These are phyloP conservation scores for Drosophila diplacantha DNA, from an alignment of 2,888 invertebrate genomes.

Conservation along the genomic window DNA sequence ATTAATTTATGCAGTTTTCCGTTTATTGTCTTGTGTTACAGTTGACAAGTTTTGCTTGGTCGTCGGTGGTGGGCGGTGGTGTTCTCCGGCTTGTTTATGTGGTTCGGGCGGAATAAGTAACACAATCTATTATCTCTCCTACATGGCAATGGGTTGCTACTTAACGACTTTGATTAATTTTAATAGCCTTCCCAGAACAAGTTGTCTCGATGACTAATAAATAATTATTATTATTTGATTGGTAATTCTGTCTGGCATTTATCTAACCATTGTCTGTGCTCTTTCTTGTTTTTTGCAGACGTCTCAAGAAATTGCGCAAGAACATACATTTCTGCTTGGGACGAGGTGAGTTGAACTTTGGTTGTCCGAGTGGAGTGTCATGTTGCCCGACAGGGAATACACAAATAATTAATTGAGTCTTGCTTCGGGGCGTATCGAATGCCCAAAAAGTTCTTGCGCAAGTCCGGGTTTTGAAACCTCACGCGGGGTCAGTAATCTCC, in stretches of 20 bases:
- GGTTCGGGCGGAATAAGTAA: conserved; percentile 32
- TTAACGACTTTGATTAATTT: conserved; percentile 58
- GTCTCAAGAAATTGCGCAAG: conserved; percentile 54
- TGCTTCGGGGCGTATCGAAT: conserved; percentile 60
- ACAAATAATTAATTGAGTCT: conserved; percentile 59
- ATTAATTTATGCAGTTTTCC: conserved; percentile 69
- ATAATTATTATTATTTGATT: conserved; percentile 39
- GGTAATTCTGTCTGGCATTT: conserved; percentile 50
- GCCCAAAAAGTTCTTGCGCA: conserved; percentile 49
- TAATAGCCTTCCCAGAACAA: conserved; percentile 43
- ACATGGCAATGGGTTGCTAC: conserved; percentile 50
- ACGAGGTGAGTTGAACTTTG: conserved; percentile 63
- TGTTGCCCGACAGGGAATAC: conserved; percentile 26
- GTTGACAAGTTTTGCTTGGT: conserved; percentile 60
- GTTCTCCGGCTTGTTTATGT: conserved; percentile 20
- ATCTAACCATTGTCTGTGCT: conserved; percentile 38
- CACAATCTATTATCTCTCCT: conserved; percentile 41
- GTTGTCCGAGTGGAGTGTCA: conserved; percentile 29
- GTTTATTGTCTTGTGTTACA: conserved; percentile 66
- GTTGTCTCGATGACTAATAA: conserved; percentile 31
- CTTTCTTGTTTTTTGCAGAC: conserved; percentile 52
- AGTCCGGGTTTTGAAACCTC: conserved; percentile 23
- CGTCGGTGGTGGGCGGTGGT: conserved; percentile 18
- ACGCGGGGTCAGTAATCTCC: conserved; percentile 23
- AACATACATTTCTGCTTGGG: conserved; percentile 49